Percentiles rank a stretch among this genome's conserved stretches.
phyloP scores from a whole-genome alignment of 2,888 invertebrate genomes.

The Cyclophora albipunctata region DNA sequence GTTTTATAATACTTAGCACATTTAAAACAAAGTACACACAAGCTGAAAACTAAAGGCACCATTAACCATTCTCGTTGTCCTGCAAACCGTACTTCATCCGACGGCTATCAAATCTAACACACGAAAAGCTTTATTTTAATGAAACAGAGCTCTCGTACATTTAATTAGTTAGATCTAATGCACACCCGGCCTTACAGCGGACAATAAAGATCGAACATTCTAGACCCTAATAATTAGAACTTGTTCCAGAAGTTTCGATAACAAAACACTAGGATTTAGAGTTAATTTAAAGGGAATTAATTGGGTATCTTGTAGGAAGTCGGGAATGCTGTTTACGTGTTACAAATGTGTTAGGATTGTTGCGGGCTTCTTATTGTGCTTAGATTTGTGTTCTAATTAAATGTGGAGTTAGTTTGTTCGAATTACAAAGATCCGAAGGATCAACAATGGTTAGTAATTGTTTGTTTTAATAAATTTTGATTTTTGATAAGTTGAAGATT shows the following conservation, averaged over 20 bases:
- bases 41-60: too few relatives aligned
- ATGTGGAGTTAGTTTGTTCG: conserved; percentile 4
- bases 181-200: conserved; percentile 39
- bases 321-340: neutral
- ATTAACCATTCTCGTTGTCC: neutral
- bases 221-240: conserved; percentile 61
- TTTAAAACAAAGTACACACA: too few relatives aligned
- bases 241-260: conserved; percentile 51
- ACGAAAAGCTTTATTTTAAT: conserved; percentile 68
- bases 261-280: conserved; percentile 40
- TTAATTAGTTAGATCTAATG: conserved; percentile 69
- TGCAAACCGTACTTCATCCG: conserved; percentile 3
- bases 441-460: too few relatives aligned
- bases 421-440: too few relatives aligned
- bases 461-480: too few relatives aligned
- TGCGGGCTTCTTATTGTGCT: conserved; percentile 2
- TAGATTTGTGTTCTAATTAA: neutral
- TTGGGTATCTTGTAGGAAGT: conserved; percentile 57
- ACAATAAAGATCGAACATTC: conserved; percentile 72
- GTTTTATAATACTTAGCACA: too few relatives aligned
- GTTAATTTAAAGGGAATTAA: conserved; percentile 61
- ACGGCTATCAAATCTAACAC: conserved; percentile 60
- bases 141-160: conserved; percentile 39
- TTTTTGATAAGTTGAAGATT: too few relatives aligned
- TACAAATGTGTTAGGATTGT: too few relatives aligned